phyloP scores from a whole-genome alignment of 2,888 invertebrate species.

The Acleris literana region DNA sequence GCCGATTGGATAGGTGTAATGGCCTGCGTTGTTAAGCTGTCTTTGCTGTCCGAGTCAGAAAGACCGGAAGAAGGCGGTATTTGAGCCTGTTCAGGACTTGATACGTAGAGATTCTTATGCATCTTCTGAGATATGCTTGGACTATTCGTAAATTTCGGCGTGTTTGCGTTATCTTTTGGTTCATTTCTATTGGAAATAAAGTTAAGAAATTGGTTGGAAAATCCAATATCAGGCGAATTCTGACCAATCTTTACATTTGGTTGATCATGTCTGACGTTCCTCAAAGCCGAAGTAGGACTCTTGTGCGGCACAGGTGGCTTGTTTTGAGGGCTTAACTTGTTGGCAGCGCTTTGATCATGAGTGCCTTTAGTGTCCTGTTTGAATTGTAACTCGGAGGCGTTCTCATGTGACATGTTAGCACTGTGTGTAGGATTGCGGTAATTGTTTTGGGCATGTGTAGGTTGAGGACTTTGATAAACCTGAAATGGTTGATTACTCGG shows the following conservation, averaged over 20 bases:
- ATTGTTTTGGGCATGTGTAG: conserved; percentile 53
- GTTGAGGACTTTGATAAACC: conserved; percentile 75
- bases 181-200: conserved; percentile 79
- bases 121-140: conserved; percentile 80
- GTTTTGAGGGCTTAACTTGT: conserved; percentile 51
- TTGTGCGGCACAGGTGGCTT: conserved; percentile 61
- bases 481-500: conserved; percentile 65
- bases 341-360: conserved; percentile 53
- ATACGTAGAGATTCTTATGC: conserved; percentile 80
- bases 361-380: conserved; percentile 53
- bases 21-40: conserved; percentile 74
- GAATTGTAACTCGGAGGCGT: conserved; percentile 53
- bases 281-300: conserved; percentile 70
- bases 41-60: conserved; percentile 78
- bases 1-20: conserved; percentile 75
- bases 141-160: conserved; percentile 80
- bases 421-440: conserved; percentile 55
- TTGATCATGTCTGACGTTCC: conserved; percentile 77
- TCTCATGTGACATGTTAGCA: conserved; percentile 51
- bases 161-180: conserved; percentile 81
- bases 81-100: conserved; percentile 80
- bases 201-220: conserved; percentile 77
- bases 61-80: conserved; percentile 79
- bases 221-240: conserved; percentile 75
- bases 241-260: conserved; percentile 68